Evolutionary conservation across 2,797 vertebrate species (phyloP).

Genomic region (Enteromius anoplus): DNA sequence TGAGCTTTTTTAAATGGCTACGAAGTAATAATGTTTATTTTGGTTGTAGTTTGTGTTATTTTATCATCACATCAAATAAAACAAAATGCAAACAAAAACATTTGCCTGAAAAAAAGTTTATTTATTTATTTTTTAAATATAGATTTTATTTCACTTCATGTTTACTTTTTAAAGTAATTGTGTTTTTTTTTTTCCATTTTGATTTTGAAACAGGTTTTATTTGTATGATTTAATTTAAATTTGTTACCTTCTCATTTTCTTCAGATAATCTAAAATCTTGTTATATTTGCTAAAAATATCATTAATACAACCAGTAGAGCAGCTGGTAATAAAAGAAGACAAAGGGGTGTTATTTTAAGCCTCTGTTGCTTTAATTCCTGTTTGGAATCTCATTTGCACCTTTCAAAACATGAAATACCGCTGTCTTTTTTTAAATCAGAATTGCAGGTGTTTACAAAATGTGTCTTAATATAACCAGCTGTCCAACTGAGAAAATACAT

Average conservation of each 20-base stretch:
- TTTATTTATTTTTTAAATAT: background rate
- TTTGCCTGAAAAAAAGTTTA: background rate
- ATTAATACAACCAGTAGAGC: background rate
- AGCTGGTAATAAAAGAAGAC: background rate
- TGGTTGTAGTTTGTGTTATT: background rate
- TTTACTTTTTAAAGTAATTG: background rate
- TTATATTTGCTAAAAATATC: background rate
- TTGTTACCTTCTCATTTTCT: background rate
- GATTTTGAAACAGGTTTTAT: background rate
- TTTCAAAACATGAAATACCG: background rate
- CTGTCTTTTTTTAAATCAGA: background rate
- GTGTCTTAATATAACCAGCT: slow-evolving; percentile 10
- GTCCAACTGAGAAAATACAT: slow-evolving; percentile 27
- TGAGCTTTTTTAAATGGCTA: background rate
- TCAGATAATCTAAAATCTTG: background rate
- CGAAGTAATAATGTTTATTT: background rate
- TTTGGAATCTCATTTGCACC: slow-evolving; percentile 21
- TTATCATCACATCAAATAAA: background rate
- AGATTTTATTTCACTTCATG: background rate
- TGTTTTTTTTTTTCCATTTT: no score
- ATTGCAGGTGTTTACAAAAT: background rate
- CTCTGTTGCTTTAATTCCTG: background rate
- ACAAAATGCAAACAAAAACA: background rate
- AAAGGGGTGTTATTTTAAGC: background rate
- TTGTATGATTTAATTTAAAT: background rate